Evolutionary conservation across 1,140 invertebrate genomes (phyloP).

Genomic region (Drosophila lowei): DNA sequence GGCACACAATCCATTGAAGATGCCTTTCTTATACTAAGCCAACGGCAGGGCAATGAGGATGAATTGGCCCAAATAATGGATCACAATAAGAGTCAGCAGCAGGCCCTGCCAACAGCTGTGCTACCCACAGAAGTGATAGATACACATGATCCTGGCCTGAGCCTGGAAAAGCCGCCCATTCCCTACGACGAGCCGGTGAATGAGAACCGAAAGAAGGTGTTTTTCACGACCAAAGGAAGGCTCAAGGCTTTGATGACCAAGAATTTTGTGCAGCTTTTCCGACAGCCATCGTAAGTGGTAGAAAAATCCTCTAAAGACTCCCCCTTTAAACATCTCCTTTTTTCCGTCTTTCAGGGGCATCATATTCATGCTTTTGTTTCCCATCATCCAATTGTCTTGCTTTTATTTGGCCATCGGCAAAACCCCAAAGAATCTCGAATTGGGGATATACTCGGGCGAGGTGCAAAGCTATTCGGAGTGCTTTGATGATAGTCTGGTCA

Average conservation of each 20-base stretch:
- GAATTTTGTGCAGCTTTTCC: slow-evolving; percentile 86
- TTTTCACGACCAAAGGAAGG: slow-evolving; percentile 77
- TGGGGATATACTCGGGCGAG: slow-evolving; percentile 92
- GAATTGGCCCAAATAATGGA: slow-evolving; percentile 60
- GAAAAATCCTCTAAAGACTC: neutral
- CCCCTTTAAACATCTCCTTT: neutral
- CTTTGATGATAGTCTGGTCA: slow-evolving; percentile 65
- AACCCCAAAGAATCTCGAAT: slow-evolving; percentile 88
- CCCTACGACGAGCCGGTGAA: slow-evolving; percentile 50
- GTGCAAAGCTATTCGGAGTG: slow-evolving; percentile 79
- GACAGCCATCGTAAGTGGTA: slow-evolving; percentile 86
- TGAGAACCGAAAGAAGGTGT: slow-evolving; percentile 70
- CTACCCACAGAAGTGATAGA: slow-evolving; percentile 72
- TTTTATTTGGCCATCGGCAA: slow-evolving; percentile 92
- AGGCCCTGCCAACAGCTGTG: slow-evolving; percentile 51
- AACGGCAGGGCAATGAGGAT: slow-evolving; percentile 85
- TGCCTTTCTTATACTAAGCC: slow-evolving; percentile 88
- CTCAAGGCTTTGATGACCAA: slow-evolving; percentile 84
- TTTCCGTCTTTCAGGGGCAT: slow-evolving; percentile 86
- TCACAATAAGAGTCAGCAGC: slow-evolving; percentile 39
- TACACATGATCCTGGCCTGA: slow-evolving; percentile 33
- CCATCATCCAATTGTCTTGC: slow-evolving; percentile 90
- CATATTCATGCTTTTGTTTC: slow-evolving; percentile 91
- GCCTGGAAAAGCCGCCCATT: slow-evolving; percentile 56
- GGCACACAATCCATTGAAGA: slow-evolving; percentile 89